Percentiles rank a stretch among this genome's conserved stretches.
These are phyloP conservation scores for Hymenopus coronatus DNA, from an alignment of 2,888 invertebrate genomes.

Conservation along the genomic window DNA sequence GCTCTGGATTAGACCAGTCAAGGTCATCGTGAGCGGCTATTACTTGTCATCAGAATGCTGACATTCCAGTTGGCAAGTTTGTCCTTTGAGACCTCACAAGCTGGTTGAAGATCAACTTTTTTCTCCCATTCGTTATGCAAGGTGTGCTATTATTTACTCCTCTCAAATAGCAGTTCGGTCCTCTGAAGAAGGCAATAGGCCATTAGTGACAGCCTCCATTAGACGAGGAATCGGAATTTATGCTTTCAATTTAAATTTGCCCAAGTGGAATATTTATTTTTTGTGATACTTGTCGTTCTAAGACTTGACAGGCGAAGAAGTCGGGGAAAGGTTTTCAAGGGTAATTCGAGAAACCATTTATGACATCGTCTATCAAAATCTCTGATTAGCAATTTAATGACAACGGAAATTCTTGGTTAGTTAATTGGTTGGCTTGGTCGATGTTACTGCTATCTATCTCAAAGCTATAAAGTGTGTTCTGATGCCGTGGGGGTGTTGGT, in stretches of 20 bases:
- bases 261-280: neutral
- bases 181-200: neutral
- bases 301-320: neutral
- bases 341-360: neutral
- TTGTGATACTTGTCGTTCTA: neutral
- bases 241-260: conserved; percentile 16
- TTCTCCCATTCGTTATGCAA: conserved; percentile 6
- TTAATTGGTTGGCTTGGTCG: neutral
- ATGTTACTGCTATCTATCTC: neutral
- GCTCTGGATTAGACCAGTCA: neutral
- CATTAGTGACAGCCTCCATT: conserved; percentile 16
- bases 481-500: neutral
- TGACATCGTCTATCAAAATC: neutral
- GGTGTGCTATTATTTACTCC: conserved; percentile 4
- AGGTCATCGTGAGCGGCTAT: neutral
- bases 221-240: conserved; percentile 6
- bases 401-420: neutral
- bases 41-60: neutral
- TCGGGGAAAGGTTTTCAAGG: neutral
- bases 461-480: neutral
- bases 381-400: neutral
- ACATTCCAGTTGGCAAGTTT: conserved; percentile 1
- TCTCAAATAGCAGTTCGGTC: conserved; percentile 2
- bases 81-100: conserved; percentile 3
- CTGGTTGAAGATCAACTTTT: neutral